A percentile compares a stretch with the other conserved stretches of the same genome.
These are phyloP conservation scores for Drosophila eohydei DNA, from an alignment of 2,888 invertebrate genomes.

Conservation along the genomic window DNA sequence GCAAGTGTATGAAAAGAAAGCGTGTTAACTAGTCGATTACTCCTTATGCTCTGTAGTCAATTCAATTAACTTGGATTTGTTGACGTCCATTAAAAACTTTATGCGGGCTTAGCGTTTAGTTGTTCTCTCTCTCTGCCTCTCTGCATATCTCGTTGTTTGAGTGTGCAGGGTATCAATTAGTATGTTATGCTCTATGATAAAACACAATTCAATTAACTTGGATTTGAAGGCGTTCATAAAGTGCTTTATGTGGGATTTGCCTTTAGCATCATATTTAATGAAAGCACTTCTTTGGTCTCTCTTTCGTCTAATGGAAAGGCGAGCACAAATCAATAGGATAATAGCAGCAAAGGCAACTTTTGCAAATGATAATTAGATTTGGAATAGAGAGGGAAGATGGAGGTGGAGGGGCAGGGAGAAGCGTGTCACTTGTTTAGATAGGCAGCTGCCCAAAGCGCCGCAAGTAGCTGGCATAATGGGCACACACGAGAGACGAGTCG, in stretches of 20 bases:
- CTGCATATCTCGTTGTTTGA: background rate
- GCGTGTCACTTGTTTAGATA: constrained; percentile 49
- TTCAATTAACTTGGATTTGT: constrained; percentile 6
- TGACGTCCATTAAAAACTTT: background rate
- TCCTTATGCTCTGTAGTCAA: background rate
- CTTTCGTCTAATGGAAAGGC: constrained; percentile 9
- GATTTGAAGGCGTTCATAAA: constrained; percentile 49
- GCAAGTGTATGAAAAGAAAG: background rate
- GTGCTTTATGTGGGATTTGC: constrained; percentile 41
- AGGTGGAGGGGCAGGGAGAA: constrained; percentile 13
- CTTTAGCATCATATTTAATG: constrained; percentile 42
- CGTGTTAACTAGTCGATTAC: background rate
- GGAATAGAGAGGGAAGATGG: constrained; percentile 24
- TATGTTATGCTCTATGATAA: background rate
- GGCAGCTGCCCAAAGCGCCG: constrained; percentile 48
- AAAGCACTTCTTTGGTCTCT: constrained; percentile 11
- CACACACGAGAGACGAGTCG: constrained; percentile 54
- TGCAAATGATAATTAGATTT: constrained; percentile 59
- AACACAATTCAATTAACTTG: constrained; percentile 65
- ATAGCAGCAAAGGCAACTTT: constrained; percentile 23
- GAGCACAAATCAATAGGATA: constrained; percentile 52
- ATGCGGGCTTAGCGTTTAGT: background rate
- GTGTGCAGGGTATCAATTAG: constrained; percentile 27
- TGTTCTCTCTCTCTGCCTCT: background rate
- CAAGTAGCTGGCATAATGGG: constrained; percentile 72